phyloP scores from a whole-genome alignment of 2,797 vertebrate species.

The Phaenicophaeus curvirostris region DNA sequence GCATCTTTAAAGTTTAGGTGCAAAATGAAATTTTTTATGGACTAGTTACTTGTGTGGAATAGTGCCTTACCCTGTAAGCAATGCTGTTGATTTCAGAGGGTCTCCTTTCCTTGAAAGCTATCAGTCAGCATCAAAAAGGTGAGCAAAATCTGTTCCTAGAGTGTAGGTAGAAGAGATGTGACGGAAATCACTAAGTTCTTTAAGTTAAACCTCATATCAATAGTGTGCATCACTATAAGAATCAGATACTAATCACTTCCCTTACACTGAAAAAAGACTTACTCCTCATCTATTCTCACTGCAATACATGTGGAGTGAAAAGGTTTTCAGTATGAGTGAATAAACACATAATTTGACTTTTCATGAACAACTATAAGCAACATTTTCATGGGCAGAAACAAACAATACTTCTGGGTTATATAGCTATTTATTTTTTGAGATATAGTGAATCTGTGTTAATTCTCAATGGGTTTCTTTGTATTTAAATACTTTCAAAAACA shows the following conservation, averaged over 20 bases:
- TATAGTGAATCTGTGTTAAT: slow-evolving; percentile 78
- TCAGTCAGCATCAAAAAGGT: background rate
- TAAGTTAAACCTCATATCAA: slow-evolving; percentile 66
- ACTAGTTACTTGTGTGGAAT: background rate
- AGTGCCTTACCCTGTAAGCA: slow-evolving; percentile 59
- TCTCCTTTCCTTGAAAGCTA: slow-evolving; percentile 7
- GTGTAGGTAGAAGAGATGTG: slow-evolving; percentile 54
- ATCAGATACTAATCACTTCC: slow-evolving; percentile 34
- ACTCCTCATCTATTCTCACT: slow-evolving; percentile 3
- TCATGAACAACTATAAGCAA: slow-evolving; percentile 62
- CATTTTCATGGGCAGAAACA: slow-evolving; percentile 72
- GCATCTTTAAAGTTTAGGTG: slow-evolving; percentile 51
- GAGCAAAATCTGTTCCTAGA: slow-evolving; percentile 6
- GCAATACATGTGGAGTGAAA: slow-evolving; percentile 39
- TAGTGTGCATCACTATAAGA: slow-evolving; percentile 60
- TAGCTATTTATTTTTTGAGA: slow-evolving; percentile 83
- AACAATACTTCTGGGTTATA: slow-evolving; percentile 76
- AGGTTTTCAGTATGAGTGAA: slow-evolving; percentile 14
- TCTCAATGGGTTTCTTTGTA: slow-evolving; percentile 74
- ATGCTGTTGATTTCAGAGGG: slow-evolving; percentile 14
- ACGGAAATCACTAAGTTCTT: slow-evolving; percentile 51
- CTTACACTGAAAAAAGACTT: slow-evolving; percentile 32
- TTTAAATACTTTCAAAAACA: slow-evolving; percentile 80
- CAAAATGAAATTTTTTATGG: slow-evolving; percentile 49
- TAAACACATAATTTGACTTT: background rate